Conservation (phyloP, 2,113 vertebrate genomes). For the Scatophagus argus region DNA sequence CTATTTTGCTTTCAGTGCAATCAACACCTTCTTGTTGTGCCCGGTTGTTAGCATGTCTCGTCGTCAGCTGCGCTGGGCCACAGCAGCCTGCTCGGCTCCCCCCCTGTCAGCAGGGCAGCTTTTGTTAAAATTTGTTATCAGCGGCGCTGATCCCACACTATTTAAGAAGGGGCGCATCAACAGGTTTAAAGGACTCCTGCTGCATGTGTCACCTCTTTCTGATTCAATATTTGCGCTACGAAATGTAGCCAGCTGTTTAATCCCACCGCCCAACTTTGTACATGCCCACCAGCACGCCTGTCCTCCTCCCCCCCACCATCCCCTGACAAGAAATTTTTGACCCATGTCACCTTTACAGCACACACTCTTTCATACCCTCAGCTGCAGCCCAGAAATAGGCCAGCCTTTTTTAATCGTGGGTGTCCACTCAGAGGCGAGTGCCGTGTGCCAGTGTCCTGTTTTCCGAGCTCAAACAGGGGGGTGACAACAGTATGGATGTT, state of each 20-base stretch:
- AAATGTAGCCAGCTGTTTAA: conserved; percentile 79
- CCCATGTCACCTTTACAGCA: conserved; percentile 78
- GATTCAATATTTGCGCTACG: conserved; percentile 76
- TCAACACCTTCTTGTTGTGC: conserved; percentile 83
- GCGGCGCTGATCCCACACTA: conserved; percentile 77
- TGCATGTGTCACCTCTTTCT: conserved; percentile 75
- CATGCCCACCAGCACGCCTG: conserved; percentile 47
- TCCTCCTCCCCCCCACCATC: conserved; percentile 43
- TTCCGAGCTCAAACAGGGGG: conserved; percentile 60
- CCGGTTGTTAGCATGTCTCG: conserved; percentile 81
- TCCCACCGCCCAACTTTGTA: conserved; percentile 15
- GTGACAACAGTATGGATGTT: conserved; percentile 61
- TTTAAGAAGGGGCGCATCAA: conserved; percentile 82
- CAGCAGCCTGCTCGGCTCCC: conserved; percentile 51
- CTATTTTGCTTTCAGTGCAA: conserved; percentile 80
- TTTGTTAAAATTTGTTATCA: conserved; percentile 81
- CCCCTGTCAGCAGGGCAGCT: conserved; percentile 75
- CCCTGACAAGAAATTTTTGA: conserved; percentile 74
- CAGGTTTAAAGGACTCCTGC: conserved; percentile 73
- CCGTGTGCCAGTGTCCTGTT: conserved; percentile 64
- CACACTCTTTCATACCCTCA: conserved; percentile 74
- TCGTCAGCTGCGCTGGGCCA: conserved; percentile 75
- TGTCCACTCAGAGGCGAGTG: conserved; percentile 61
- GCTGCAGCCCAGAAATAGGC: conserved; percentile 80
- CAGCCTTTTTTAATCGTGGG: conserved; percentile 71